phyloP scores from a whole-genome alignment of 2,888 invertebrate genomes.

The Lutraria lutraria region DNA sequence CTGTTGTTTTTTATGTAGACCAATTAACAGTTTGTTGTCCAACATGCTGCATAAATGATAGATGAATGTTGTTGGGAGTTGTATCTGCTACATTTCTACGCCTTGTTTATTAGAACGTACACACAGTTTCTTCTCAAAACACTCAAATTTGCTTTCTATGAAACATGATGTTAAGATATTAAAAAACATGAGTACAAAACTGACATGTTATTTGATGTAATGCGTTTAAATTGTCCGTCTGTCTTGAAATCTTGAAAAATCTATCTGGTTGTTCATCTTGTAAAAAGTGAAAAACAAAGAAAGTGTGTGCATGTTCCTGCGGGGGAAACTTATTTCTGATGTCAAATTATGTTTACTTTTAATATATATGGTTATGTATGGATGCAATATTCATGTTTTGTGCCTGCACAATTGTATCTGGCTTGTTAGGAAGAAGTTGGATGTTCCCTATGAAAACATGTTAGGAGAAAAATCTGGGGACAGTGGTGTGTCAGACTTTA shows the following conservation, averaged over 20 bases:
- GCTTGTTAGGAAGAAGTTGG: no score
- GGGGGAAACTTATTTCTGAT: background rate
- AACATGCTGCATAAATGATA: background rate
- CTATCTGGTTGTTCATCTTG: background rate
- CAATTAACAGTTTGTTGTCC: background rate
- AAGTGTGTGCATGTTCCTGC: background rate
- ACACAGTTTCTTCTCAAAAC: background rate
- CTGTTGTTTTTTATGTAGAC: no score
- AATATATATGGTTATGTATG: background rate
- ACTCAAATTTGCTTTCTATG: background rate
- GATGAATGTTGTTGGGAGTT: background rate
- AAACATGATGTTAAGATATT: background rate
- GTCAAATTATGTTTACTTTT: background rate
- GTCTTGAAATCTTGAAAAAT: no score
- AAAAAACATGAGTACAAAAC: background rate
- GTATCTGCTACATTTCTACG: background rate
- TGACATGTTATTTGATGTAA: background rate
- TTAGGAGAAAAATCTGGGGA: no score
- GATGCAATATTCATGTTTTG: background rate
- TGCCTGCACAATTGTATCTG: background rate
- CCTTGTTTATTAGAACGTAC: background rate
- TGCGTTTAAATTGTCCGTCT: background rate
- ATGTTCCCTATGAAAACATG: no score
- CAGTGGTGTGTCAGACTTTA: no score
- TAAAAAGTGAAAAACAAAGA: background rate